Percentiles rank a stretch among this genome's conserved stretches.
Conservation (phyloP, 2,113 vertebrate species). For the Pterocles burchelli region DNA sequence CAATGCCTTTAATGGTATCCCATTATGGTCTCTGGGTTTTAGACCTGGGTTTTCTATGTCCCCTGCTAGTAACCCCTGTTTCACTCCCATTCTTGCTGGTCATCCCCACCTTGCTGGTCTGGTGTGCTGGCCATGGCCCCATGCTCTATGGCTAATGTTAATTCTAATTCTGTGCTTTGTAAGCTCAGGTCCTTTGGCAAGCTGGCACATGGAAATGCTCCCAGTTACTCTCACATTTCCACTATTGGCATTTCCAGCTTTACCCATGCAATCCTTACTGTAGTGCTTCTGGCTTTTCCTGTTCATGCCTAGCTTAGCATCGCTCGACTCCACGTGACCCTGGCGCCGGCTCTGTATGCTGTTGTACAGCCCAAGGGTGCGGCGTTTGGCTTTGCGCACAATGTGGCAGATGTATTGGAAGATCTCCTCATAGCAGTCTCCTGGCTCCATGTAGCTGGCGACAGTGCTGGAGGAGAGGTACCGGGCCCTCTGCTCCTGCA, state of each 20-base stretch:
- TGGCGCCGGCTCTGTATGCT: constrained; percentile 82
- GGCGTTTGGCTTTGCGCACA: constrained; percentile 87
- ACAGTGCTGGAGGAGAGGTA: constrained; percentile 93
- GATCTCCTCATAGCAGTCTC: constrained; percentile 95
- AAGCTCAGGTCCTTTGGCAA: not conserved
- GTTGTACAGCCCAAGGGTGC: constrained; percentile 81
- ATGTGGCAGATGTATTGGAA: constrained; percentile 94
- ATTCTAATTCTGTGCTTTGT: not conserved
- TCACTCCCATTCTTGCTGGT: not conserved
- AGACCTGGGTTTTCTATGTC: not conserved
- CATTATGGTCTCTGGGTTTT: not conserved
- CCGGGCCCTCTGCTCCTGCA: constrained; percentile 92
- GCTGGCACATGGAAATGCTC: not conserved
- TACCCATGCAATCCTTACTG: constrained; percentile 61
- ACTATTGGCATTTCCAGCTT: not conserved
- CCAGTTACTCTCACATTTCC: not conserved
- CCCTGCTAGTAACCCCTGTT: not conserved
- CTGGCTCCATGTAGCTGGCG: constrained; percentile 90
- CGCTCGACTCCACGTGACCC: not conserved
- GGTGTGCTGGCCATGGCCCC: fast-evolving
- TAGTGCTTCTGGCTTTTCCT: constrained; percentile 72
- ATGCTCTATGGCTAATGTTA: fast-evolving
- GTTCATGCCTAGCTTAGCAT: constrained; percentile 17
- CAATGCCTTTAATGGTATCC: not conserved
- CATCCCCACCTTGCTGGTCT: not conserved